Evolutionary conservation across 2,888 invertebrate genomes (phyloP).

Genomic region (Xylota sylvarum): DNA sequence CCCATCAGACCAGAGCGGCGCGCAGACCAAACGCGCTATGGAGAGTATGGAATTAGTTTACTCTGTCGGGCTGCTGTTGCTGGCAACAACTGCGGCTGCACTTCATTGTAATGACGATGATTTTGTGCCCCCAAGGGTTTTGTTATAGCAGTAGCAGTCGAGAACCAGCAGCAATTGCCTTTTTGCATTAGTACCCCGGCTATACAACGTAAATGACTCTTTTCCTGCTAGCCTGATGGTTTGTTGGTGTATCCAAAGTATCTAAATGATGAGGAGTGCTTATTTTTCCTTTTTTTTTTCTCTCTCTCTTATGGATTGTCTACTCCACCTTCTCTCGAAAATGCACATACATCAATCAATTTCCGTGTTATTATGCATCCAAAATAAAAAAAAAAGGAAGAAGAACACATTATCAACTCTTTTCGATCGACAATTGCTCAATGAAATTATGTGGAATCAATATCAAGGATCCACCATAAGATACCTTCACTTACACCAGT

Average conservation of each 20-base stretch:
- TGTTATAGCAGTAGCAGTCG: constrained; percentile 49
- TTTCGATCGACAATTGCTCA: constrained; percentile 65
- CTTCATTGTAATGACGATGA: constrained; percentile 77
- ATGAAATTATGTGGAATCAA: constrained; percentile 68
- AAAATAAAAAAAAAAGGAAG: background rate
- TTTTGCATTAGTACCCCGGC: constrained; percentile 40
- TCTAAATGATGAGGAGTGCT: constrained; percentile 15
- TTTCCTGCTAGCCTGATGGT: constrained; percentile 58
- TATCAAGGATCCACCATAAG: constrained; percentile 42
- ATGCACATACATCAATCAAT: constrained; percentile 27
- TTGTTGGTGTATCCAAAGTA: constrained; percentile 25
- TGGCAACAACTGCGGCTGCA: constrained; percentile 73
- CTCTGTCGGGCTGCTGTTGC: constrained; percentile 45
- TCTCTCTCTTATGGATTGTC: constrained; percentile 18
- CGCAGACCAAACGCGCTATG: constrained; percentile 3
- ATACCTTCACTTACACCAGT: constrained; percentile 39
- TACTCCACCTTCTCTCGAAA: constrained; percentile 59
- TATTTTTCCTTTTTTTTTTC: background rate
- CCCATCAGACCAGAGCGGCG: constrained; percentile 46
- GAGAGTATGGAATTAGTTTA: constrained; percentile 64
- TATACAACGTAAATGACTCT: constrained; percentile 52
- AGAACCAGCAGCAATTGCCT: constrained; percentile 39
- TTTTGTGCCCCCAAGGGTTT: constrained; percentile 65
- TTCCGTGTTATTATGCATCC: constrained; percentile 16
- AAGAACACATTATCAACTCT: constrained; percentile 54